Percentiles rank a stretch among this genome's conserved stretches.
phyloP scores from a whole-genome alignment of 2,888 invertebrate genomes.

The Sceliomorpha sp. region DNA sequence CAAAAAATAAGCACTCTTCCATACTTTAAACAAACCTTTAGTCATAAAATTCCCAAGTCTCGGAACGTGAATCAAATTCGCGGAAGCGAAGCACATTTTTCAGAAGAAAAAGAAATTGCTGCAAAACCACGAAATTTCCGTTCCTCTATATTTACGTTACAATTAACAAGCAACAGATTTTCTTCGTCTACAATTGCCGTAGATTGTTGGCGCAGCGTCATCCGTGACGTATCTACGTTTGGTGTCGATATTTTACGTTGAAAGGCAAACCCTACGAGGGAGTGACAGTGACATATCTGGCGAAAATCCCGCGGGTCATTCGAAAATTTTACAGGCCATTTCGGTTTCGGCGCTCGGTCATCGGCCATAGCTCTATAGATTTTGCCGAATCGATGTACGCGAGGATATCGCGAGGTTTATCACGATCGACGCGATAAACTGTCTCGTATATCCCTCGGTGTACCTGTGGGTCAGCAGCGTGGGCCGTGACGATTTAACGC shows the following conservation, averaged over 20 bases:
- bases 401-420: constrained; percentile 67
- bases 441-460: constrained; percentile 54
- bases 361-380: constrained; percentile 58
- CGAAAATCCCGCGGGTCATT: constrained; percentile 36
- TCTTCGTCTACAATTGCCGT: too few relatives aligned
- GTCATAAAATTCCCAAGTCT: too few relatives aligned
- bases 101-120: too few relatives aligned
- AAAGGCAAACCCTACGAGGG: background rate
- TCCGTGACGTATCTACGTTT: background rate
- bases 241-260: background rate
- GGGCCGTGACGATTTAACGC: constrained; percentile 70
- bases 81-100: too few relatives aligned
- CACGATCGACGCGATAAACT: constrained; percentile 66
- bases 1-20: too few relatives aligned
- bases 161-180: too few relatives aligned
- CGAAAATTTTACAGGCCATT: constrained; percentile 60
- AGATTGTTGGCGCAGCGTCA: background rate
- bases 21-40: too few relatives aligned
- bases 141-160: too few relatives aligned
- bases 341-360: constrained; percentile 32
- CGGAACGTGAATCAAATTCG: too few relatives aligned
- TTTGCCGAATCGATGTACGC: constrained; percentile 62
- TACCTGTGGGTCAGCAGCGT: constrained; percentile 50
- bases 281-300: constrained; percentile 16
- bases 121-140: too few relatives aligned